These are phyloP conservation scores for Climacteris rufus DNA, from an alignment of 2,113 vertebrate genomes.

Conservation along the genomic window DNA sequence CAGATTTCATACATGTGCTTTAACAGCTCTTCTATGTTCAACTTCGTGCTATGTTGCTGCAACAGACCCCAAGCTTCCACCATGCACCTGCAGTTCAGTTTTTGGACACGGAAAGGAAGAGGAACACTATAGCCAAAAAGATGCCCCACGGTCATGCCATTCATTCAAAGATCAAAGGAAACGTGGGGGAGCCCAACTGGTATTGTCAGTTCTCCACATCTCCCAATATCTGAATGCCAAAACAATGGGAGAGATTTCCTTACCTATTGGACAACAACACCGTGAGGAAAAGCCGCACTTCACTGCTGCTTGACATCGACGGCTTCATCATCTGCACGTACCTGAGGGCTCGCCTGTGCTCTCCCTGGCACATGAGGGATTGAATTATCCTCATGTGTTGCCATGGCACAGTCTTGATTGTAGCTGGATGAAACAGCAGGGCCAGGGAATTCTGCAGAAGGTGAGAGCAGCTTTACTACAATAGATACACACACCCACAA, in stretches of 20 bases:
- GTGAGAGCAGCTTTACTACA: neutral
- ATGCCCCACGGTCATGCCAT: neutral
- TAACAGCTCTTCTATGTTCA: conserved; percentile 82
- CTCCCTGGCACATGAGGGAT: conserved; percentile 88
- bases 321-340: conserved; percentile 88
- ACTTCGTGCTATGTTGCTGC: conserved; percentile 77
- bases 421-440: conserved; percentile 88
- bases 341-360: conserved; percentile 82
- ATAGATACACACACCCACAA: accelerated
- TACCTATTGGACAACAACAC: conserved; percentile 91
- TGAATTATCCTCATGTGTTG: conserved; percentile 87
- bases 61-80: conserved; percentile 88
- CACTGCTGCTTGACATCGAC: conserved; percentile 69
- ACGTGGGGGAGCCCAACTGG: accelerated
- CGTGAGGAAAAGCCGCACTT: conserved; percentile 84
- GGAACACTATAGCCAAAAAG: neutral
- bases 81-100: conserved; percentile 76
- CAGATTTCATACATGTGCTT: conserved; percentile 84
- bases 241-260: neutral
- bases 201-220: neutral
- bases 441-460: conserved; percentile 83
- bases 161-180: neutral
- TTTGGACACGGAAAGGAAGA: neutral
- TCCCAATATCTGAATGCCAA: neutral
- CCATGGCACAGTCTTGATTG: conserved; percentile 81